Base-by-base conservation (phyloP, 2,797 vertebrate genomes). In the Botia almorhae region DNA sequence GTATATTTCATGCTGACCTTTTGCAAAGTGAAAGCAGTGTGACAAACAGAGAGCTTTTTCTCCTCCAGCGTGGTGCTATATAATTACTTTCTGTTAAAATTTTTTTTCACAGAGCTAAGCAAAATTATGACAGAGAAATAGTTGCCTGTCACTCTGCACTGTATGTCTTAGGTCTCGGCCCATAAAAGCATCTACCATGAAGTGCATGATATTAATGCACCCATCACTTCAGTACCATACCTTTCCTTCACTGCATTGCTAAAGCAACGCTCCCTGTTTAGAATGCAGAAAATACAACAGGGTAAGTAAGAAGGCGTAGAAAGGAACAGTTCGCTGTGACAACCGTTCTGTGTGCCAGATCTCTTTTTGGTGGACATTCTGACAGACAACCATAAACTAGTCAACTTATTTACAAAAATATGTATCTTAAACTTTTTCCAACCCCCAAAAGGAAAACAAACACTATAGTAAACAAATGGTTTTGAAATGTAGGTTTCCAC, bases 31-130 rank as follows among this genome's bases (percentile, higher is more conserved):
- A 55, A 74, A 70, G 26, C 13, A 51, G 39, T 36, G 17, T 29
- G 23, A 13, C 63, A 68, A n/a, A 63, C 11, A 43, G 7, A 16
- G 5, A 12, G 53, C 19, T 43, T 64, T 69, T 53, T 58, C 23
- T 43, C 12, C 26, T 19, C 14, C 33, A 14, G n/a, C 19, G 48
- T 65, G 29, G 50, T 73, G 60, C 58, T 67, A 33, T 61, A 67
- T 82, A 72, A 72, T 75, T 69, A 69, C 72, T 61, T 67, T 10
- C 53, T 11, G 26, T 60, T 4, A 64, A 71, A 76, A 71, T 53
- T 51, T 8, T 7, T 7, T 77, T 72, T 77, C 61, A 21, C 23
- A 48, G 69, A 55, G 33, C 23, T 58, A 51, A 19, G 74, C 33
- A 77, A 61, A 82, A 60, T 17, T 23, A 76, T 61, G 19, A 51